Percentiles rank a stretch among this genome's conserved stretches.
Conservation (phyloP, 2,888 invertebrate genomes). For the Acanthacorydalis orientalis region DNA sequence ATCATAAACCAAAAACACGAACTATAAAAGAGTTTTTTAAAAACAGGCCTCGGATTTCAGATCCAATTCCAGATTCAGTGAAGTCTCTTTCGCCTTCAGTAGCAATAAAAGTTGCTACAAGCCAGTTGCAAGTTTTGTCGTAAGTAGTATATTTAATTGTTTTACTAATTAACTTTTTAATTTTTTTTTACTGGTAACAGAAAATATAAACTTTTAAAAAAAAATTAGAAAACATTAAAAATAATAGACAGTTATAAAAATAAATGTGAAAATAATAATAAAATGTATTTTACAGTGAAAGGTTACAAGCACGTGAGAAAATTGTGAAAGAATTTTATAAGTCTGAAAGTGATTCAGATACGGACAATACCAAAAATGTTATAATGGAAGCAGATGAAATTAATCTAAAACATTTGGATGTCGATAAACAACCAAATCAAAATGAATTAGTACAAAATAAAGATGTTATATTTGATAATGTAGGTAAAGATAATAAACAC, state of each 20-base stretch:
- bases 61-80: constrained; percentile 19
- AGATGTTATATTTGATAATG: too few species aligned
- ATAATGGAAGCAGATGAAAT: background rate
- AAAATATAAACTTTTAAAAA: too few species aligned
- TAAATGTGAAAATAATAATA: background rate
- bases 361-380: background rate
- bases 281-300: constrained; percentile 30
- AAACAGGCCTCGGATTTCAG: constrained; percentile 28
- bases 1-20: constrained; percentile 68
- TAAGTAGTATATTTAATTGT: constrained; percentile 25
- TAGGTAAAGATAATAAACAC: too few species aligned
- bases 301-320: constrained; percentile 53
- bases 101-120: constrained; percentile 46
- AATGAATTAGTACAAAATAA: background rate
- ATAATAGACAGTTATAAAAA: background rate
- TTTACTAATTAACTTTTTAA: constrained; percentile 4
- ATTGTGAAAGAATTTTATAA: constrained; percentile 61
- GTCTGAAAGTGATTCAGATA: constrained; percentile 45
- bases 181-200: background rate
- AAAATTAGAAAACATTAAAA: too few species aligned
- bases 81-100: constrained; percentile 25
- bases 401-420: constrained; percentile 4
- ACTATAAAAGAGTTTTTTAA: constrained; percentile 64
- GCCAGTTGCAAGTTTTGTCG: constrained; percentile 47
- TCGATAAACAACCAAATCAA: background rate